Conservation (phyloP, 53 echinoderm and acorn worm genomes). For the Arbacia lixula region DNA sequence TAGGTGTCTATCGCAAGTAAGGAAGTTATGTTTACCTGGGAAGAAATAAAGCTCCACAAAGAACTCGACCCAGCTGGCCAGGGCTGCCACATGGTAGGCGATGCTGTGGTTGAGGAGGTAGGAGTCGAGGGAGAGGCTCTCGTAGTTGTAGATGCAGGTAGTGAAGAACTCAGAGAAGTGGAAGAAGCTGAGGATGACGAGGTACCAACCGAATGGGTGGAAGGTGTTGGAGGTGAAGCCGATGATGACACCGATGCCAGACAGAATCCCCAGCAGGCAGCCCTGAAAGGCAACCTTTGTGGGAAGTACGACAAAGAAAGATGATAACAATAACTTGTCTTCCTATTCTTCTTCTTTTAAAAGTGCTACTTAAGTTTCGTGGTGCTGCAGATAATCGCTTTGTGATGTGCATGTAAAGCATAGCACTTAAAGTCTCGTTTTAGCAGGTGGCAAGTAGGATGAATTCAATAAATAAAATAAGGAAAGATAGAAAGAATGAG, state of each 20-base stretch:
- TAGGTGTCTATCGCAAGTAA: too few species aligned
- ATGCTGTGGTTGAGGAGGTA: constrained; percentile 97
- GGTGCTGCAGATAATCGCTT: too few species aligned
- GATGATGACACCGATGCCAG: constrained; percentile 83
- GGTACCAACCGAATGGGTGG: constrained; percentile 93
- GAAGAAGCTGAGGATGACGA: constrained; percentile 95
- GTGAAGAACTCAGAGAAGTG: constrained; percentile 98
- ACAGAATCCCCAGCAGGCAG: constrained; percentile 83
- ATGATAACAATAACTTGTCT: neutral
- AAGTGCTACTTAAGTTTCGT: too few species aligned
- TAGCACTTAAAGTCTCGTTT: too few species aligned
- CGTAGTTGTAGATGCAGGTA: constrained; percentile 95
- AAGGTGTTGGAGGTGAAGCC: constrained; percentile 61
- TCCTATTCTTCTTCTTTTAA: too few species aligned
- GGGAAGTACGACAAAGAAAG: neutral
- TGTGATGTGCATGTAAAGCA: too few species aligned
- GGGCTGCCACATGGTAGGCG: constrained; percentile 88
- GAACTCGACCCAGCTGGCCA: constrained; percentile 92
- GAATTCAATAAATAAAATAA: too few species aligned
- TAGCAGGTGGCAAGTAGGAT: too few species aligned
- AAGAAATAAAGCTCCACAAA: constrained; percentile 83
- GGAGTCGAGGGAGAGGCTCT: constrained; percentile 91
- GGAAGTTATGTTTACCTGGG: constrained; percentile 67
- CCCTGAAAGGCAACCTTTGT: constrained; percentile 87
- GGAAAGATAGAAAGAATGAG: too few species aligned